Percentiles rank a stretch among this genome's conserved stretches.
Conservation (phyloP, 2,113 vertebrate species). For the Etheostoma spectabile region DNA sequence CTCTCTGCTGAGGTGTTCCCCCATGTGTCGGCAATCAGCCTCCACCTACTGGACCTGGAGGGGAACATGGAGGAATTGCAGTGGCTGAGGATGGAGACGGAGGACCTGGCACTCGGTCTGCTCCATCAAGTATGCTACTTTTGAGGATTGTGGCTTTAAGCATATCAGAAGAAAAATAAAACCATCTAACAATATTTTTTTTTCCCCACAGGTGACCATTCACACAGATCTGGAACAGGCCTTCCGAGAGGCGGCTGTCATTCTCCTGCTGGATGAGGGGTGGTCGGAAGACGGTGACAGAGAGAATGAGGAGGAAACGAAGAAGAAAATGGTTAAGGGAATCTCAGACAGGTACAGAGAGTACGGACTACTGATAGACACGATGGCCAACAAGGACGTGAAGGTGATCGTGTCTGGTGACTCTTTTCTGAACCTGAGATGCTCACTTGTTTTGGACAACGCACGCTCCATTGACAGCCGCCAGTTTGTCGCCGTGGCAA, state of each 20-base stretch:
- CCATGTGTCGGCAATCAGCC: constrained; percentile 77
- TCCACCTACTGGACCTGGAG: constrained; percentile 87
- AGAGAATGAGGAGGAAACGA: constrained; percentile 25
- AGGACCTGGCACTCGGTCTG: constrained; percentile 84
- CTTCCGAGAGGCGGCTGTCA: constrained; percentile 86
- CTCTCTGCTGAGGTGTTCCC: constrained; percentile 86
- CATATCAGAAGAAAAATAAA: background rate
- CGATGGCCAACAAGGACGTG: constrained; percentile 82
- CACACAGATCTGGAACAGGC: constrained; percentile 83
- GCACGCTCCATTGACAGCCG: constrained; percentile 78
- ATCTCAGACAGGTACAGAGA: constrained; percentile 77
- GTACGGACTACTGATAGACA: constrained; percentile 87
- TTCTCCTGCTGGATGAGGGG: constrained; percentile 89
- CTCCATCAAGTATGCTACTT: constrained; percentile 72
- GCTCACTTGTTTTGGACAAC: constrained; percentile 78
- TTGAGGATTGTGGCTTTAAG: background rate
- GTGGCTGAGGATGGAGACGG: constrained; percentile 78
- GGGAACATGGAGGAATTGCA: constrained; percentile 71
- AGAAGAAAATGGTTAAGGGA: constrained; percentile 42
- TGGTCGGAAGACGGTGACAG: background rate
- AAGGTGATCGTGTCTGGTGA: constrained; percentile 88
- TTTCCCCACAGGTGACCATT: constrained; percentile 76
- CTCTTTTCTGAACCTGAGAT: constrained; percentile 87
- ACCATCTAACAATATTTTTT: background rate
- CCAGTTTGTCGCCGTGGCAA: constrained; percentile 84